Evolutionary conservation across 37 sponge, comb jelly and placozoan species (phyloP).

Genomic region (Ephydatia muelleri): DNA sequence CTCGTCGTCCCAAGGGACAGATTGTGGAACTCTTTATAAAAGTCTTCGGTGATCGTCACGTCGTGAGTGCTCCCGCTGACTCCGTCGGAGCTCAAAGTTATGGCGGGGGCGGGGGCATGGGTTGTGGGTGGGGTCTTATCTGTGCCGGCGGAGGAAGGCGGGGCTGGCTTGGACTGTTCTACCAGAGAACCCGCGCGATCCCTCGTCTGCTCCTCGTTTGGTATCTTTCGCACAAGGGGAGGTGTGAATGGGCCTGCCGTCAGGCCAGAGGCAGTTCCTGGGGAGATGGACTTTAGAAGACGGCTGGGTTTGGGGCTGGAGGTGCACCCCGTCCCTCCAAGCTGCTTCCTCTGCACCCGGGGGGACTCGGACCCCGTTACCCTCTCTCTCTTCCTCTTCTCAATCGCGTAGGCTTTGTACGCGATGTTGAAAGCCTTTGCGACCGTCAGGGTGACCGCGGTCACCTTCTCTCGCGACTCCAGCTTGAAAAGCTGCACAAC

Average conservation of each 20-base stretch:
- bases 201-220: not conserved
- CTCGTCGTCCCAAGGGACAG: conserved; percentile 40
- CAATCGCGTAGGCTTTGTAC: conserved; percentile 71
- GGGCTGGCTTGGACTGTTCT: not conserved
- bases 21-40: conserved; percentile 63
- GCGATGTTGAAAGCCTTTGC: conserved; percentile 87
- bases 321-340: not conserved
- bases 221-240: conserved; percentile 29
- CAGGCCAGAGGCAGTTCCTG: conserved; percentile 12
- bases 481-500: conserved; percentile 58
- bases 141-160: not conserved
- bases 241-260: conserved; percentile 49
- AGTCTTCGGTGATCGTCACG: conserved; percentile 61
- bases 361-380: conserved; percentile 44
- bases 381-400: conserved; percentile 39
- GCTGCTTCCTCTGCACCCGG: conserved; percentile 4
- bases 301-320: not conserved
- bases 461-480: conserved; percentile 40
- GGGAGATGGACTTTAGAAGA: conserved; percentile 23
- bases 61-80: conserved; percentile 74
- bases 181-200: conserved; percentile 47
- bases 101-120: conserved; percentile 36
- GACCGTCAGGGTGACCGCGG: conserved; percentile 60
- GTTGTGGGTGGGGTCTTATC: too few species aligned
- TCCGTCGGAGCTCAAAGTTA: conserved; percentile 35